Conservation (phyloP, 2,888 invertebrate genomes). For the Hypomecis punctinalis region DNA sequence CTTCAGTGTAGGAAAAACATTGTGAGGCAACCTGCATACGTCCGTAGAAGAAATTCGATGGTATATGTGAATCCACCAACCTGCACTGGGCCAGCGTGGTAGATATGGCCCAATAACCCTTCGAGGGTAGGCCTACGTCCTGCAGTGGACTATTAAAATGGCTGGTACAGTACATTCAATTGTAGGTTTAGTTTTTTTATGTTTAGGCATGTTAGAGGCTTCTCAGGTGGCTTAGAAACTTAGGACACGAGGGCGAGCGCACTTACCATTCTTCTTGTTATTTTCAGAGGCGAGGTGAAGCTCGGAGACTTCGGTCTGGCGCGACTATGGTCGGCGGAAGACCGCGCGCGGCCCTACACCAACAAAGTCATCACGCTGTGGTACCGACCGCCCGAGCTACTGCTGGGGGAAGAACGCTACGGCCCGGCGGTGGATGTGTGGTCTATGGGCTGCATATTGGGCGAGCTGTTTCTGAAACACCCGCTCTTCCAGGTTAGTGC, state of each 20-base stretch:
- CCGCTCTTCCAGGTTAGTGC: conserved; percentile 97
- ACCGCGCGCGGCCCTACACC: conserved; percentile 97
- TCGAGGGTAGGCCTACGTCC: too few species aligned
- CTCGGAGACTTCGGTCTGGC: conserved; percentile 99
- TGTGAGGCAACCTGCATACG: too few species aligned
- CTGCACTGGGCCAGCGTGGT: too few species aligned
- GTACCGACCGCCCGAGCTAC: conserved; percentile 98
- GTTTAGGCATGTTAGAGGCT: too few species aligned
- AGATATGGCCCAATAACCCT: too few species aligned
- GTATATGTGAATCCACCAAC: too few species aligned
- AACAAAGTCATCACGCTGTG: conserved; percentile 99
- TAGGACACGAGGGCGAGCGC: not conserved
- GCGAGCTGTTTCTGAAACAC: conserved; percentile 97
- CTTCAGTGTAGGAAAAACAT: too few species aligned
- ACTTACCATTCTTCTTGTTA: not conserved
- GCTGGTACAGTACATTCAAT: too few species aligned
- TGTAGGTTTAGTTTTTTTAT: too few species aligned
- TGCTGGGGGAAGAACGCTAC: conserved; percentile 98
- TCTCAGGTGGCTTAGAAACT: too few species aligned
- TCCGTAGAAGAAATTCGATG: too few species aligned
- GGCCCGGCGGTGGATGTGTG: conserved; percentile 99
- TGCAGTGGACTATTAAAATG: too few species aligned
- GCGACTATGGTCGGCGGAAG: conserved; percentile 97
- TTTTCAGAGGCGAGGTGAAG: conserved; percentile 97
- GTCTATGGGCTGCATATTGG: conserved; percentile 99